Evolutionary conservation across 2,888 invertebrate genomes (phyloP).

Genomic region (Heliothis peltigera): DNA sequence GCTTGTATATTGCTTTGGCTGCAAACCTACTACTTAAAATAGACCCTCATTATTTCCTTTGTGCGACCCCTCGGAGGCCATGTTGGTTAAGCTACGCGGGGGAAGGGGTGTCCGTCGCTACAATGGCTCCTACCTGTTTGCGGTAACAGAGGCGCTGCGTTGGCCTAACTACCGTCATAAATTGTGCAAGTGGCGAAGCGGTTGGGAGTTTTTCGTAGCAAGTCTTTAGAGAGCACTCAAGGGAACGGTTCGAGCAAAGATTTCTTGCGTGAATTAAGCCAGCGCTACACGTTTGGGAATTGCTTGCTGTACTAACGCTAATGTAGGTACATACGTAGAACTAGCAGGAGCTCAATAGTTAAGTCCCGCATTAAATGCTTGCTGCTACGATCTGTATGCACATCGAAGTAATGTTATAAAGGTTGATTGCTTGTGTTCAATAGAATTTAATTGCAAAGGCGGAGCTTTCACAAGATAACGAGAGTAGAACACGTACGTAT

Average conservation of each 20-base stretch:
- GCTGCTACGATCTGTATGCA: slow-evolving; percentile 34
- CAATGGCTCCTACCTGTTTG: slow-evolving; percentile 72
- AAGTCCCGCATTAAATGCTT: slow-evolving; percentile 58
- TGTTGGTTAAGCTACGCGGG: slow-evolving; percentile 46
- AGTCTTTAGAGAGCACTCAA: slow-evolving; percentile 78
- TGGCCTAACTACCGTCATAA: slow-evolving; percentile 82
- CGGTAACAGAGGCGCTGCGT: slow-evolving; percentile 70
- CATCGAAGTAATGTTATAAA: slow-evolving; percentile 29
- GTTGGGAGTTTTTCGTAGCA: slow-evolving; percentile 76
- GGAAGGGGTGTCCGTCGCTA: slow-evolving; percentile 56
- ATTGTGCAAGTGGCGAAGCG: slow-evolving; percentile 78
- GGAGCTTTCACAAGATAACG: slow-evolving; percentile 13
- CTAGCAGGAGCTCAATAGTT: slow-evolving; percentile 56
- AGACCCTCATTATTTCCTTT: slow-evolving; percentile 63
- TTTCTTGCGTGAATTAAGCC: slow-evolving; percentile 80
- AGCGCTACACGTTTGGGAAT: slow-evolving; percentile 69
- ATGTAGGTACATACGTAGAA: slow-evolving; percentile 64
- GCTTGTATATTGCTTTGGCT: slow-evolving; percentile 73
- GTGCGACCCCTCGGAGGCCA: slow-evolving; percentile 59
- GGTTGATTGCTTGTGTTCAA: slow-evolving; percentile 49
- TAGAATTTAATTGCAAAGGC: slow-evolving; percentile 32
- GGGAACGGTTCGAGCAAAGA: slow-evolving; percentile 73
- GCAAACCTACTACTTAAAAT: slow-evolving; percentile 67
- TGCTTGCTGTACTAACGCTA: slow-evolving; percentile 68
- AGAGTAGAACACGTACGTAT: slow-evolving; percentile 1